Evolutionary conservation across 1,140 invertebrate genomes (phyloP).

Genomic region (Calycopis cecrops): DNA sequence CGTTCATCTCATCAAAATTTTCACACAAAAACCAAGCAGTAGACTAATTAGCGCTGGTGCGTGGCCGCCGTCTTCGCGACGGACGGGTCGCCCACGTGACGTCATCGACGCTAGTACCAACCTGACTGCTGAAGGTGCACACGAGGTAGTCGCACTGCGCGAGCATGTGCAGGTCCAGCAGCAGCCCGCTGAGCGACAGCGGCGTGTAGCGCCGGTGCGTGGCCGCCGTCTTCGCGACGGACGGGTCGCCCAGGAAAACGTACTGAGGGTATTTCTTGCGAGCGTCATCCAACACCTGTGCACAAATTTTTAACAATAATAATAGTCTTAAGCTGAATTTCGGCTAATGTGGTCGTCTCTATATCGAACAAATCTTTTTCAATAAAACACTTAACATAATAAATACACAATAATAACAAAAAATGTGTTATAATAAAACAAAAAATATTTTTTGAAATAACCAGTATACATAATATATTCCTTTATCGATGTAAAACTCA

Average conservation of each 20-base stretch:
- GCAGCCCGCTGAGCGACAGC: constrained; percentile 91
- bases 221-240: constrained; percentile 91
- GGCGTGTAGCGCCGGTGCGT: constrained; percentile 93
- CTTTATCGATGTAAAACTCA: too few relatives aligned
- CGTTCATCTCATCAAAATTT: constrained; percentile 60
- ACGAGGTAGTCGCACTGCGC: constrained; percentile 93
- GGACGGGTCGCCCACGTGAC: constrained; percentile 88
- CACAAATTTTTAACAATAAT: too few relatives aligned
- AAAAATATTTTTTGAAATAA: too few relatives aligned
- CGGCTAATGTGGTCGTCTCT: too few relatives aligned
- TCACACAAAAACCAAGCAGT: constrained; percentile 68
- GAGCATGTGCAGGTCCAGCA: constrained; percentile 93
- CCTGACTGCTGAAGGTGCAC: constrained; percentile 98
- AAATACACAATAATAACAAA: too few relatives aligned
- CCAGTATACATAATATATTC: too few relatives aligned
- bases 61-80: constrained; percentile 93
- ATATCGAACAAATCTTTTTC: too few relatives aligned
- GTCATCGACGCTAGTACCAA: constrained; percentile 50
- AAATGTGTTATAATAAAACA: too few relatives aligned
- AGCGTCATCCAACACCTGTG: constrained; percentile 78
- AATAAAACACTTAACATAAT: too few relatives aligned
- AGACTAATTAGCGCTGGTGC: constrained; percentile 91
- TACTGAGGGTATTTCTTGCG: constrained; percentile 87
- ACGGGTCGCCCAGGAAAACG: constrained; percentile 90
- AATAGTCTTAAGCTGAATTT: too few relatives aligned